Conservation (phyloP, 2,113 vertebrate genomes). For the Collichthys lucidus region DNA sequence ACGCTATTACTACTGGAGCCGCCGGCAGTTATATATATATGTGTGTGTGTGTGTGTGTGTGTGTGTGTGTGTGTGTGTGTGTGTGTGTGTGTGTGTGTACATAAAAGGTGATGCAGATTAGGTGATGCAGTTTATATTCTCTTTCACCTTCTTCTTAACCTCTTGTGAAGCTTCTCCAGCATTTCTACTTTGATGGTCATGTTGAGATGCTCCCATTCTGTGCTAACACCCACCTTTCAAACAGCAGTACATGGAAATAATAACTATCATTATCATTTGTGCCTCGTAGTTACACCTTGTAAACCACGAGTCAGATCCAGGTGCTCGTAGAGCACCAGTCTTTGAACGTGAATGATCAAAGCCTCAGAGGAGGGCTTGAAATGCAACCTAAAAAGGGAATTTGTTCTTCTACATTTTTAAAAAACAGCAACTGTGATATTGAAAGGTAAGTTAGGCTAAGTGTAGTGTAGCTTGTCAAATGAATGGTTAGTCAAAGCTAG, state of each 20-base stretch:
- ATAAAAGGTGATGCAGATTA: not conserved
- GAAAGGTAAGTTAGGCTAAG: conserved; percentile 27
- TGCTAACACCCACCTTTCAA: conserved; percentile 52
- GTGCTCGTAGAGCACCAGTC: conserved; percentile 45
- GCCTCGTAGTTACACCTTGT: conserved; percentile 40
- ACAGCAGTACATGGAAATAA: conserved; percentile 58
- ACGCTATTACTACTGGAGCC: conserved; percentile 1
- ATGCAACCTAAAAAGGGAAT: not conserved
- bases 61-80: too few relatives aligned
- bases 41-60: too few relatives aligned
- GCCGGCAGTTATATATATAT: too few relatives aligned
- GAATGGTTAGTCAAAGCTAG: conserved; percentile 22
- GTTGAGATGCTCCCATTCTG: conserved; percentile 58
- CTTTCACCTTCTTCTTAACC: conserved; percentile 10
- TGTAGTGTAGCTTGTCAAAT: conserved; percentile 29
- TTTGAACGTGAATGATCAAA: conserved; percentile 72
- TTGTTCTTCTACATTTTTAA: not conserved
- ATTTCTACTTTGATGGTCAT: conserved; percentile 48
- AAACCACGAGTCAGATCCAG: conserved; percentile 68
- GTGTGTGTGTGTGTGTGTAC: too few relatives aligned
- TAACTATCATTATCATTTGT: conserved; percentile 75
- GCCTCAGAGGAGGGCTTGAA: conserved; percentile 29
- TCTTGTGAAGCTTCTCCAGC: conserved; percentile 3
- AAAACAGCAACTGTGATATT: too few relatives aligned
- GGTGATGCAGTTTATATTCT: too few relatives aligned